Evolutionary conservation across 2,797 vertebrate genomes (phyloP).

Genomic region (Anguilla megastoma): DNA sequence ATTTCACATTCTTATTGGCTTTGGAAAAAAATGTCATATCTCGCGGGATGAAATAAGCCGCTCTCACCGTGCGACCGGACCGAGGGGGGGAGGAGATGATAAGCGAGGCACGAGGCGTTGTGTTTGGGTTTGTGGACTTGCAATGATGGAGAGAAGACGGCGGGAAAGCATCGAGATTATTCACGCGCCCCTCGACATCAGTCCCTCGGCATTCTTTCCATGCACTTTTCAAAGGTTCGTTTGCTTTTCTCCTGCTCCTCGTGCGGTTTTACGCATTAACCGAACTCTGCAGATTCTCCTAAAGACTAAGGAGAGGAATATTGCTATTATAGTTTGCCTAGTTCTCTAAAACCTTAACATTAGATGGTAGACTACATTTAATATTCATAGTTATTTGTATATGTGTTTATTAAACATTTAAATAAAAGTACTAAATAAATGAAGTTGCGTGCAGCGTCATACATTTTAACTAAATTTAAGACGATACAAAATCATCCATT

Average conservation of each 20-base stretch:
- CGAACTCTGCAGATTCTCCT: background rate
- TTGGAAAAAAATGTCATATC: background rate
- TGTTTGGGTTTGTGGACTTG: constrained; percentile 35
- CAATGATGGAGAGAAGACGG: constrained; percentile 58
- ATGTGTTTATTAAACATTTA: background rate
- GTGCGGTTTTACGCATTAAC: background rate
- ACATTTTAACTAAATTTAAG: background rate
- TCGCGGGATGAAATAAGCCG: background rate
- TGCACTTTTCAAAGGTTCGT: constrained; percentile 59
- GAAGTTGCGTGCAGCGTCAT: background rate
- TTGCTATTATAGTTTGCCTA: background rate
- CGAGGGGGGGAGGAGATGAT: constrained; percentile 10
- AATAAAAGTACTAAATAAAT: background rate
- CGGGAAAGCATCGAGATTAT: constrained; percentile 47
- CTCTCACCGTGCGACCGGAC: background rate
- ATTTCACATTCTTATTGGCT: background rate
- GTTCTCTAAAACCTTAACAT: background rate
- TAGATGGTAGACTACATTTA: background rate
- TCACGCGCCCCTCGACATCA: constrained; percentile 36
- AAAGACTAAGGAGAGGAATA: background rate
- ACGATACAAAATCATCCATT: background rate
- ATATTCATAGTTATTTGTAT: background rate
- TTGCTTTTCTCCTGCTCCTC: background rate
- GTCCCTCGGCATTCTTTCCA: constrained; percentile 10
- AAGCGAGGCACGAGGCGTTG: constrained; percentile 23